Percentiles rank a stretch among this genome's conserved stretches.
phyloP scores from a whole-genome alignment of 2,113 vertebrate genomes.

The Taurulus bubalis region DNA sequence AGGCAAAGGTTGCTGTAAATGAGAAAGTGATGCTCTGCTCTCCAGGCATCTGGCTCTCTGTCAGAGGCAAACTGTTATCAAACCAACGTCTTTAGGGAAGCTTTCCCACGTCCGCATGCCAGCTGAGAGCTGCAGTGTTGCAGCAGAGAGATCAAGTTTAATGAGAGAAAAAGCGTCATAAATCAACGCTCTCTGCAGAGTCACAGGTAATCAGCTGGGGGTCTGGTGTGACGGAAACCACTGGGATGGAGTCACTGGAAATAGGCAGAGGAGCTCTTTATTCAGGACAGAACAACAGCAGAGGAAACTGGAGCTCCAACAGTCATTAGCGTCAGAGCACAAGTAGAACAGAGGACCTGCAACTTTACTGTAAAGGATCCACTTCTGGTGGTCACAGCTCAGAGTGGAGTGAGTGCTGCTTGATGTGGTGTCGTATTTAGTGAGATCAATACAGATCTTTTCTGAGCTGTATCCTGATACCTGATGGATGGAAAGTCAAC shows the following conservation, averaged over 20 bases:
- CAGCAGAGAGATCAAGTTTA: constrained; percentile 30
- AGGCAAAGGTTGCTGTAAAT: no score
- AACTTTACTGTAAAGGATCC: constrained; percentile 41
- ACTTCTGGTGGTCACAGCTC: constrained; percentile 38
- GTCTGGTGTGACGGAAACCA: constrained; percentile 53
- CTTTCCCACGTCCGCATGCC: not conserved
- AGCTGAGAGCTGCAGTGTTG: constrained; percentile 29
- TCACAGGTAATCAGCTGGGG: constrained; percentile 59
- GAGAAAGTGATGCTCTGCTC: constrained; percentile 8
- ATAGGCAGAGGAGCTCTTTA: constrained; percentile 62
- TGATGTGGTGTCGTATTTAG: constrained; percentile 22
- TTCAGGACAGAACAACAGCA: constrained; percentile 65
- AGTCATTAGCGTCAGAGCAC: constrained; percentile 57
- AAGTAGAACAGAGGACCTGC: constrained; percentile 18
- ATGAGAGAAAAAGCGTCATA: constrained; percentile 61
- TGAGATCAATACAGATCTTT: constrained; percentile 22
- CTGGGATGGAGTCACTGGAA: constrained; percentile 67
- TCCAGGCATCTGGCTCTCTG: constrained; percentile 23
- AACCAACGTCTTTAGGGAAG: constrained; percentile 50
- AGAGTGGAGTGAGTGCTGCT: constrained; percentile 5
- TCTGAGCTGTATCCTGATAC: constrained; percentile 12
- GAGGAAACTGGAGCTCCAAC: constrained; percentile 58
- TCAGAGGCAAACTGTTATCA: constrained; percentile 31
- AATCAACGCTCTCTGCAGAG: constrained; percentile 60
- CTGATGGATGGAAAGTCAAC: constrained; percentile 9